A percentile compares a stretch with the other conserved stretches of the same genome.
phyloP scores from a whole-genome alignment of 2,797 vertebrate species.

The Sebastes oblongus region DNA sequence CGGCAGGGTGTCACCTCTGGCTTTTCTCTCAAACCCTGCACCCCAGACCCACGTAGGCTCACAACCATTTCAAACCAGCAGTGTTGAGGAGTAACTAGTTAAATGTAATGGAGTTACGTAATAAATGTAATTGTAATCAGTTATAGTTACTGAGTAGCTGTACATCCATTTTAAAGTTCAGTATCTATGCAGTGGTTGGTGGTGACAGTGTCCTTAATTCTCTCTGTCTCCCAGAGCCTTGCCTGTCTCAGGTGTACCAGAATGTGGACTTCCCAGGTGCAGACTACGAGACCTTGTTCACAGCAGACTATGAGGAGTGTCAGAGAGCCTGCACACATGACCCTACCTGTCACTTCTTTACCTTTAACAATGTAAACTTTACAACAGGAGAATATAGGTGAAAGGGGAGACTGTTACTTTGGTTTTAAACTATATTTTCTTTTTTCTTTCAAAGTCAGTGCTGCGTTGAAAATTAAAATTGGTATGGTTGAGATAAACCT shows the following conservation, averaged over 20 bases:
- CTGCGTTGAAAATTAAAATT: no score
- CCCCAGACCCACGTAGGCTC: background rate
- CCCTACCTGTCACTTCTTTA: constrained; percentile 69
- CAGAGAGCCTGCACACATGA: constrained; percentile 73
- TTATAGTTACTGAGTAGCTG: no score
- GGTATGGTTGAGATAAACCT: no score
- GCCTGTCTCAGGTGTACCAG: constrained; percentile 37
- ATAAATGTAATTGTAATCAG: no score
- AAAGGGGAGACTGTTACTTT: background rate
- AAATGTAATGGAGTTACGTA: no score
- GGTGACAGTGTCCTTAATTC: background rate
- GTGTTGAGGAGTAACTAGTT: no score
- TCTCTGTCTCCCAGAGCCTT: constrained; percentile 28
- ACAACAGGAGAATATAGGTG: background rate
- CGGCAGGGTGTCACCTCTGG: constrained; percentile 66
- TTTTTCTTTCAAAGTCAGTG: no score
- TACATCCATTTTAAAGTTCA: no score
- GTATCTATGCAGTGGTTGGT: no score
- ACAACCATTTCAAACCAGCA: background rate
- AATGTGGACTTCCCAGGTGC: constrained; percentile 52
- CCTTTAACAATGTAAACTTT: constrained; percentile 27
- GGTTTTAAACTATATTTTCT: no score
- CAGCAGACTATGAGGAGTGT: constrained; percentile 55
- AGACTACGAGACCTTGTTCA: constrained; percentile 59
- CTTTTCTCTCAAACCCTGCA: constrained; percentile 62